phyloP scores from a whole-genome alignment of 2,888 invertebrate genomes.

The Diplazon laetatorius region DNA sequence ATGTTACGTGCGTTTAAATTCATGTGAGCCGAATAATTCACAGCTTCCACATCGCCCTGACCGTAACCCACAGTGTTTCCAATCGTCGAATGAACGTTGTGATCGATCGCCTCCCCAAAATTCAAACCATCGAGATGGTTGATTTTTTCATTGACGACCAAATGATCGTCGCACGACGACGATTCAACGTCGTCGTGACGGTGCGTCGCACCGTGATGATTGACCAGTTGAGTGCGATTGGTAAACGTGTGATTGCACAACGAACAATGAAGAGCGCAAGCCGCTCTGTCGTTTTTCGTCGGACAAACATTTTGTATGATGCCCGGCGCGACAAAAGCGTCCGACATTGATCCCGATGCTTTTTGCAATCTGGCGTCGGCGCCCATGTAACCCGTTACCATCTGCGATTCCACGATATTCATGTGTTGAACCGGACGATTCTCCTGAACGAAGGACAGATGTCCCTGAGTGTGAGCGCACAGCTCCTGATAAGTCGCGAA shows the following conservation, averaged over 20 bases:
- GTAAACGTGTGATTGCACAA: constrained; percentile 77
- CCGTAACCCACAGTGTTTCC: constrained; percentile 71
- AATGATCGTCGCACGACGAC: constrained; percentile 74
- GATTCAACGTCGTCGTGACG: constrained; percentile 72
- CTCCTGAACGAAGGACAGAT: constrained; percentile 74
- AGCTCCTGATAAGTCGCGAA: constrained; percentile 78
- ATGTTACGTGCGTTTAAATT: constrained; percentile 47
- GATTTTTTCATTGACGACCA: constrained; percentile 67
- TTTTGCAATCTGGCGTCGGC: constrained; percentile 59
- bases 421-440: constrained; percentile 74
- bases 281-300: constrained; percentile 68
- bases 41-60: constrained; percentile 42
- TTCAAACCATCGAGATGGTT: constrained; percentile 70
- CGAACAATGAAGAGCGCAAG: constrained; percentile 78
- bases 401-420: constrained; percentile 78
- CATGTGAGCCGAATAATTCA: constrained; percentile 63
- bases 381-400: constrained; percentile 58
- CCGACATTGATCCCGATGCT: constrained; percentile 16
- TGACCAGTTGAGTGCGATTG: constrained; percentile 75
- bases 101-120: constrained; percentile 69
- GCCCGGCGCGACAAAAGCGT: constrained; percentile 57
- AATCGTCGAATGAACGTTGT: constrained; percentile 69
- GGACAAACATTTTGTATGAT: constrained; percentile 45
- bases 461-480: constrained; percentile 73
- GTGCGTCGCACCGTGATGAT: constrained; percentile 75